Base-by-base conservation (phyloP, 2,113 vertebrate genomes). In the Leptocoma aspasia region DNA sequence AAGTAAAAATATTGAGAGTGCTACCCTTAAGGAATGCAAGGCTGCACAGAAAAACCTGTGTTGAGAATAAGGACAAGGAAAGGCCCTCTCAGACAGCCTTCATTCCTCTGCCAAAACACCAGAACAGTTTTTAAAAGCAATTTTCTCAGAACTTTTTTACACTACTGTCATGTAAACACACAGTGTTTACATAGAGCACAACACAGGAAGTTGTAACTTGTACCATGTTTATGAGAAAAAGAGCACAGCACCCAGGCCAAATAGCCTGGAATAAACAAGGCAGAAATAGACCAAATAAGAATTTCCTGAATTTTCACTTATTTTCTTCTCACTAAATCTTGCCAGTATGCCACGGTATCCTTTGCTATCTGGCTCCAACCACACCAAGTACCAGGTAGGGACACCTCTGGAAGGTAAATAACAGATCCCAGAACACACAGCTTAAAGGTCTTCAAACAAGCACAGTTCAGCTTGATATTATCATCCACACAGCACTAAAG, bases 291-390 rank as follows among this genome's bases (percentile, higher is more conserved):
- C 3, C 45, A 82, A 79, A 15, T 10, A 82, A 59, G 26, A 59
- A 82, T 73, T 89, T 82, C 37, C 49, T 80, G 28, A 79, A 69
- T 69, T 91, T 95, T 79, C 50, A 86, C 26, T 33, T 4, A 49
- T 83, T 82, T 92, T 45, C 30, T 73, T 76, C 56, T 72, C 33
- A 49, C 8, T 47, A n/a, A 41, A 41, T 59, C 31, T 49, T 86
- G 61, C 44, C 66, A 61, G 9, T 64, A 39, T 71, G 59, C n/a
- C 33, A 39, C 1, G 1, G 17, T 22, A 69, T 61, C 42, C 28
- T 77, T 87, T 63, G 37, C 11, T 77, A 45, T 1, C 7, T 47
- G 37, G 23, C 50, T 49, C 39, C 49, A 89, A 33, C 5, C 30
- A 75, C 5, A 21, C 13, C 37, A 72, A 39, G 23, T 3, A 71